Evolutionary conservation across 2,113 vertebrate genomes (phyloP).

Genomic region (Podilymbus podiceps): DNA sequence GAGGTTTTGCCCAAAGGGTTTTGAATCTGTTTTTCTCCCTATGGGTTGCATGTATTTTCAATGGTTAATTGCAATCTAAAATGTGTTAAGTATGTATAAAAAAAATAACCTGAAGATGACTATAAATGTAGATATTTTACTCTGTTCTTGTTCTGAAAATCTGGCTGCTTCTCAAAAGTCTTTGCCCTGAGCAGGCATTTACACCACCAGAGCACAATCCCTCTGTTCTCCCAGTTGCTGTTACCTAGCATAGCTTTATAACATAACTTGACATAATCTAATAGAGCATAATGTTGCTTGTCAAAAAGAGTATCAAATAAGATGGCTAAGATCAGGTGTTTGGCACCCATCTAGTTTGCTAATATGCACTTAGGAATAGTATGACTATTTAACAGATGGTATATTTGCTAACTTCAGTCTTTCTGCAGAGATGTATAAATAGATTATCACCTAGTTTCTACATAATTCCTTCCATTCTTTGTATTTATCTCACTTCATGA

Average conservation of each 20-base stretch:
- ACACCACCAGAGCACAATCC: neutral
- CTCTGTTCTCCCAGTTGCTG: neutral
- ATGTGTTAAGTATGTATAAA: neutral
- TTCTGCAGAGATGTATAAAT: slow-evolving; percentile 65
- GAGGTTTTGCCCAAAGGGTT: neutral
- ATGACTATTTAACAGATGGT: slow-evolving; percentile 66
- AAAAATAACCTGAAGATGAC: neutral
- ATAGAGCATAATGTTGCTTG: slow-evolving; percentile 51
- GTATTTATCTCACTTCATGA: slow-evolving; percentile 49
- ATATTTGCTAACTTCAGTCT: slow-evolving; percentile 46
- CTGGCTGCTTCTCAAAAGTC: neutral
- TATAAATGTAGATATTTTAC: neutral
- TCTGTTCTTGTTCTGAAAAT: neutral
- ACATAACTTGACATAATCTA: slow-evolving; percentile 45
- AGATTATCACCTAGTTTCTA: slow-evolving; percentile 61
- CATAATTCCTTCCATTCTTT: slow-evolving; percentile 35
- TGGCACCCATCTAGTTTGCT: slow-evolving; percentile 36
- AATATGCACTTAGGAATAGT: slow-evolving; percentile 58
- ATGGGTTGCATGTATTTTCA: neutral
- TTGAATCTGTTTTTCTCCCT: neutral
- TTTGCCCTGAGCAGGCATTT: neutral
- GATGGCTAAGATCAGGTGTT: slow-evolving; percentile 48
- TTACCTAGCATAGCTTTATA: slow-evolving; percentile 34
- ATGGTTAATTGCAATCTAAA: neutral
- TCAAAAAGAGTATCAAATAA: slow-evolving; percentile 28